Evolutionary conservation across 2,113 vertebrate species (phyloP).

Genomic region (Pogona vitticeps): DNA sequence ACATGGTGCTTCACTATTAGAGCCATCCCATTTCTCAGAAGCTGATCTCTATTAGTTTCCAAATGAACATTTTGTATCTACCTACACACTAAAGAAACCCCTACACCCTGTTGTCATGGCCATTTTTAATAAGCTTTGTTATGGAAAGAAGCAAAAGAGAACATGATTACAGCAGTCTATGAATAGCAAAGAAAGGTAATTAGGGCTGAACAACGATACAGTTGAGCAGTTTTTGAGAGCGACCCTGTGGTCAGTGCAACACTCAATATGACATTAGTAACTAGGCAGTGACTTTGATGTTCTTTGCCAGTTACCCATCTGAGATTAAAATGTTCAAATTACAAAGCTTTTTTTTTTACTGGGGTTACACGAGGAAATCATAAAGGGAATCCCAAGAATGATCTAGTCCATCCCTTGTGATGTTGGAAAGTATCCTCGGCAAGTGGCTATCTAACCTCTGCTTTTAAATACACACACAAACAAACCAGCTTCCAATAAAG

Average conservation of each 20-base stretch:
- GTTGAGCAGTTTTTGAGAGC: neutral
- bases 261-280: neutral
- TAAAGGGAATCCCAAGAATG: neutral
- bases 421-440: neutral
- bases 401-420: neutral
- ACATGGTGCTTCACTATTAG: too few species aligned
- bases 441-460: too few species aligned
- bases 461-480: too few species aligned
- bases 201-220: neutral
- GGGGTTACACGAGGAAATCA: too few species aligned
- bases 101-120: too few species aligned
- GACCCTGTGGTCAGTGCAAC: neutral
- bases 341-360: neutral
- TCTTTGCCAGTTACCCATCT: neutral
- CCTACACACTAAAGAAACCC: too few species aligned
- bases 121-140: neutral
- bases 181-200: rapidly evolving
- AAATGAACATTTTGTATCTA: too few species aligned
- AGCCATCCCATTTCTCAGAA: too few species aligned
- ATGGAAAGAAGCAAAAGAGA: neutral
- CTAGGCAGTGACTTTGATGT: neutral
- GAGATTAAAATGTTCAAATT: neutral
- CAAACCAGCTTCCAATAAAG: neutral
- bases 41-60: too few species aligned
- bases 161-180: neutral